Percentiles rank a stretch among this genome's conserved stretches.
Conservation (phyloP, 2,888 invertebrate species). For the Patella caerulea region DNA sequence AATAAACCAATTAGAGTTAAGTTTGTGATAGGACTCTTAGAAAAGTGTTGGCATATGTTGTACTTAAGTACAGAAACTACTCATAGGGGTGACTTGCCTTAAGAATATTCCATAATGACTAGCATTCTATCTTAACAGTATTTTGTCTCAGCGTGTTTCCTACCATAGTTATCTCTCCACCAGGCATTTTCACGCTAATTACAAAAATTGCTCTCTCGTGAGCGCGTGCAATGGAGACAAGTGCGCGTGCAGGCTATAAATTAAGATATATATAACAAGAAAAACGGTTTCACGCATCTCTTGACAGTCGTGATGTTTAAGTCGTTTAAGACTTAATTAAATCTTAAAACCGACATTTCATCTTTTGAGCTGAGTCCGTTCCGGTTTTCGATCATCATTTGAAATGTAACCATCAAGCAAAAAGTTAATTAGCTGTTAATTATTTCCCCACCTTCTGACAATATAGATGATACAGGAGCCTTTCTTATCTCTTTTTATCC, state of each 20-base stretch:
- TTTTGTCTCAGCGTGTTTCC: background rate
- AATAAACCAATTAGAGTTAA: background rate
- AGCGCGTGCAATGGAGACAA: constrained; percentile 7
- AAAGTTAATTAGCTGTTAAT: background rate
- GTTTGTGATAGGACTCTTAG: background rate
- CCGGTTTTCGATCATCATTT: background rate
- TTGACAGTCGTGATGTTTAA: background rate
- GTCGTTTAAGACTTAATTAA: background rate
- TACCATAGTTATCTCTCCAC: background rate
- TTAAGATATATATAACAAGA: background rate
- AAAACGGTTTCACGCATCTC: background rate
- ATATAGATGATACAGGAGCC: too few relatives aligned
- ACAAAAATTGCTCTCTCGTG: background rate
- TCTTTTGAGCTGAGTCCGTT: background rate
- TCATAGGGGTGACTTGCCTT: background rate
- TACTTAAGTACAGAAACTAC: background rate
- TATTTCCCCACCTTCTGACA: background rate
- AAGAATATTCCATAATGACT: background rate
- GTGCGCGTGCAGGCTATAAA: background rate
- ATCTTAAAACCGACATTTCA: background rate
- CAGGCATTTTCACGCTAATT: background rate
- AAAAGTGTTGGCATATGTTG: background rate
- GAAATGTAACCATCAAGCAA: background rate
- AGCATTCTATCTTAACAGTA: background rate
- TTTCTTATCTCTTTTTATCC: too few relatives aligned